Evolutionary conservation across 2,797 vertebrate genomes (phyloP).

Genomic region (Parauchenoglanis ngamensis): DNA sequence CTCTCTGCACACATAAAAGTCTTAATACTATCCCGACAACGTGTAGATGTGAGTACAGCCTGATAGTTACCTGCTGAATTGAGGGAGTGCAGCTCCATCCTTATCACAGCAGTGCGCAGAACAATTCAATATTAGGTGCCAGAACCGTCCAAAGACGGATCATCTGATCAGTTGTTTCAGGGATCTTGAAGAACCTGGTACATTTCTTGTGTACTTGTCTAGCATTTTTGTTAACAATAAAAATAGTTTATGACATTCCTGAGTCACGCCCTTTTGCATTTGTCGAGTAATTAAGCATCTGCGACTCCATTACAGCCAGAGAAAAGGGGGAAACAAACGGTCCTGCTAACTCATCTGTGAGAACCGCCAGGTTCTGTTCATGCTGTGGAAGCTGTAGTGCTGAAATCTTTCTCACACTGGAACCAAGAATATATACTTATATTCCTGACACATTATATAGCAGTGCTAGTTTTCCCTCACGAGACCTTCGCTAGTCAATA

Average conservation of each 20-base stretch:
- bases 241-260: neutral
- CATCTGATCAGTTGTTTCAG: neutral
- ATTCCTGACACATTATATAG: slow-evolving; percentile 1
- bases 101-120: neutral
- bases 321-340: neutral
- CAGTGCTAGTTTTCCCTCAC: slow-evolving; percentile 2
- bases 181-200: neutral
- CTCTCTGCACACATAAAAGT: neutral
- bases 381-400: neutral
- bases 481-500: neutral
- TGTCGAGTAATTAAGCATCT: neutral
- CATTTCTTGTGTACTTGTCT: neutral
- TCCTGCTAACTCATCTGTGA: neutral
- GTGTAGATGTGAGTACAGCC: neutral
- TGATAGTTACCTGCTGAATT: neutral
- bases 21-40: neutral
- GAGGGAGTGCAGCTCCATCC: neutral
- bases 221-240: neutral
- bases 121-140: neutral
- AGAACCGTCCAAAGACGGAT: neutral
- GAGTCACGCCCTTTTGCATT: neutral
- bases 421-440: neutral
- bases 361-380: neutral
- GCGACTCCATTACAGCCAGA: neutral
- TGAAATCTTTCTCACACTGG: neutral